phyloP scores from a whole-genome alignment of 1,140 invertebrate genomes.

The Microplitis demolitor region DNA sequence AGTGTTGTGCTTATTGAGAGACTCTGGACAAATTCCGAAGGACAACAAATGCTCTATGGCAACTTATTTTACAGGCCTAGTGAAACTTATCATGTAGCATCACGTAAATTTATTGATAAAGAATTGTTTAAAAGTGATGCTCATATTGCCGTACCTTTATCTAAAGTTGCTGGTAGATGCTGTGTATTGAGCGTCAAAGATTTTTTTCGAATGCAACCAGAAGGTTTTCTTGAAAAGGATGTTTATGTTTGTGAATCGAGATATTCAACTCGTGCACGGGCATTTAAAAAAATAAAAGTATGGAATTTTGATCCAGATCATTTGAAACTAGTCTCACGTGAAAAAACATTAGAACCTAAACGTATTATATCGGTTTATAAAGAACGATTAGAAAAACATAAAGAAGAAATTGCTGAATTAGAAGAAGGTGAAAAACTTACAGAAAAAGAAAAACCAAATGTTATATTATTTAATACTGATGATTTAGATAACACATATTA shows the following conservation, averaged over 20 bases:
- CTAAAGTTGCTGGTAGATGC: slow-evolving; percentile 89
- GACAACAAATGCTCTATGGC: slow-evolving; percentile 87
- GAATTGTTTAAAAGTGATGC: slow-evolving; percentile 96
- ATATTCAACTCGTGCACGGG: slow-evolving; percentile 82
- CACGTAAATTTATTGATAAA: slow-evolving; percentile 93
- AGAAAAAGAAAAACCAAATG: slow-evolving; percentile 82
- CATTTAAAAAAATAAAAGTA: slow-evolving; percentile 95
- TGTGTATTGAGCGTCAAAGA: slow-evolving; percentile 95
- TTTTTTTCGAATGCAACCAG: slow-evolving; percentile 88
- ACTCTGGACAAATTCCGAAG: slow-evolving; percentile 82
- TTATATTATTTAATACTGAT: slow-evolving; percentile 70
- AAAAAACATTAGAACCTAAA: slow-evolving; percentile 78
- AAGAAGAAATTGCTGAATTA: slow-evolving; percentile 85
- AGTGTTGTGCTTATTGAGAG: slow-evolving; percentile 89
- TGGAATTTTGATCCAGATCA: slow-evolving; percentile 77
- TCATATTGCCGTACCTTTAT: slow-evolving; percentile 80
- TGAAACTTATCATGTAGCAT: slow-evolving; percentile 95
- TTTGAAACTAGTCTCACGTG: slow-evolving; percentile 71
- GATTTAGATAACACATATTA: slow-evolving; percentile 85
- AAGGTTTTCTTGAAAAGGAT: slow-evolving; percentile 89
- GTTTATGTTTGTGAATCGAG: slow-evolving; percentile 97
- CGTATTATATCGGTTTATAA: slow-evolving; percentile 92
- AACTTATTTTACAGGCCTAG: slow-evolving; percentile 74
- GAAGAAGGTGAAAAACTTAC: slow-evolving; percentile 79
- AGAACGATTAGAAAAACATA: slow-evolving; percentile 87